Conservation (phyloP, 2,888 invertebrate species). For the Campaea margaritaria region DNA sequence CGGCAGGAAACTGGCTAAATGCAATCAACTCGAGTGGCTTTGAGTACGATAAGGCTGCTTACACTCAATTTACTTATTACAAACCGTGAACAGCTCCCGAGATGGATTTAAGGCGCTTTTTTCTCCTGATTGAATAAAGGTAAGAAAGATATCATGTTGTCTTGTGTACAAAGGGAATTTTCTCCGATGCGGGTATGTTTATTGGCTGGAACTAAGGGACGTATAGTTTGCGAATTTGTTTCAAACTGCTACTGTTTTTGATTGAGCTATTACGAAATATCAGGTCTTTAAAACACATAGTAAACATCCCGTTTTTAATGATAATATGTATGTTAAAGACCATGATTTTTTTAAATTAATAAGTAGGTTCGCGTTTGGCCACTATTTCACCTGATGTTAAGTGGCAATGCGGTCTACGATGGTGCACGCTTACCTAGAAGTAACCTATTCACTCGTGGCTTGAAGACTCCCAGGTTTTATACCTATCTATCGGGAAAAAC, state of each 20-base stretch:
- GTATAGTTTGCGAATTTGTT: background rate
- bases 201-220: slow-evolving; percentile 8
- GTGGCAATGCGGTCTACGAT: too few species aligned
- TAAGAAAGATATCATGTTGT: slow-evolving; percentile 29
- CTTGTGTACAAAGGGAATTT: slow-evolving; percentile 22
- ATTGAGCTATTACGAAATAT: too few species aligned
- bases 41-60: slow-evolving; percentile 34
- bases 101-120: slow-evolving; percentile 24
- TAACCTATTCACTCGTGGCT: too few species aligned
- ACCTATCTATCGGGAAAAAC: too few species aligned
- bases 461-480: too few species aligned
- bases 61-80: slow-evolving; percentile 41
- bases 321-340: too few species aligned
- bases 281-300: too few species aligned
- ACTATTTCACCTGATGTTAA: too few species aligned
- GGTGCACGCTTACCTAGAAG: too few species aligned
- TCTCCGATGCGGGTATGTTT: slow-evolving; percentile 17
- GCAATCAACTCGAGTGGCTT: slow-evolving; percentile 44
- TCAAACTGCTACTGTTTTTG: background rate
- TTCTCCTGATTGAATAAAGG: slow-evolving; percentile 30
- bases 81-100: slow-evolving; percentile 24
- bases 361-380: too few species aligned
- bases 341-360: too few species aligned
- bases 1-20: slow-evolving; percentile 35
- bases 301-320: too few species aligned